Evolutionary conservation across 2,113 vertebrate species (phyloP).

Genomic region (Synodontis membranacea): DNA sequence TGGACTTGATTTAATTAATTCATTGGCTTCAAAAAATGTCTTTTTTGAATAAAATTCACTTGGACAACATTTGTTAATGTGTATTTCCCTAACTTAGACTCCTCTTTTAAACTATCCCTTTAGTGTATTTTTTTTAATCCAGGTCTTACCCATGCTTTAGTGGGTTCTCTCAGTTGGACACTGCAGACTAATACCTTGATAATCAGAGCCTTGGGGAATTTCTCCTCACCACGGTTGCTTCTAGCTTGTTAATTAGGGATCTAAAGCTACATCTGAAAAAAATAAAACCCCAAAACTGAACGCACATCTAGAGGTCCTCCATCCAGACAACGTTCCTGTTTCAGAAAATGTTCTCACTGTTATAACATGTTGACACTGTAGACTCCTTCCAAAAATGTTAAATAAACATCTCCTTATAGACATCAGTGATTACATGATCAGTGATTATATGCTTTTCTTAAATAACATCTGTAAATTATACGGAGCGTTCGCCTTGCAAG

Average conservation of each 20-base stretch:
- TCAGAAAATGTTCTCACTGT: too few relatives aligned
- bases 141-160: background rate
- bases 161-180: background rate
- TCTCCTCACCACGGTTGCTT: too few relatives aligned
- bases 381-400: too few relatives aligned
- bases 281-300: too few relatives aligned
- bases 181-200: background rate
- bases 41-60: too few relatives aligned
- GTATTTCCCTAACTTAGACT: too few relatives aligned
- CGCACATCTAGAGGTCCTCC: too few relatives aligned
- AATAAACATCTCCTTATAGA: background rate
- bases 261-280: background rate
- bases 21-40: too few relatives aligned
- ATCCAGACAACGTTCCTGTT: too few relatives aligned
- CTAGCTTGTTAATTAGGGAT: too few relatives aligned
- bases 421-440: background rate
- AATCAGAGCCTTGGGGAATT: background rate
- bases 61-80: background rate
- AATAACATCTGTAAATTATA: background rate
- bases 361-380: too few relatives aligned
- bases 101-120: background rate
- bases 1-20: too few relatives aligned
- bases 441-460: background rate
- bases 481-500: background rate
- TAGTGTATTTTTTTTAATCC: background rate